phyloP scores from a whole-genome alignment of 2,797 vertebrate genomes.

The Bovichtus variegatus region DNA sequence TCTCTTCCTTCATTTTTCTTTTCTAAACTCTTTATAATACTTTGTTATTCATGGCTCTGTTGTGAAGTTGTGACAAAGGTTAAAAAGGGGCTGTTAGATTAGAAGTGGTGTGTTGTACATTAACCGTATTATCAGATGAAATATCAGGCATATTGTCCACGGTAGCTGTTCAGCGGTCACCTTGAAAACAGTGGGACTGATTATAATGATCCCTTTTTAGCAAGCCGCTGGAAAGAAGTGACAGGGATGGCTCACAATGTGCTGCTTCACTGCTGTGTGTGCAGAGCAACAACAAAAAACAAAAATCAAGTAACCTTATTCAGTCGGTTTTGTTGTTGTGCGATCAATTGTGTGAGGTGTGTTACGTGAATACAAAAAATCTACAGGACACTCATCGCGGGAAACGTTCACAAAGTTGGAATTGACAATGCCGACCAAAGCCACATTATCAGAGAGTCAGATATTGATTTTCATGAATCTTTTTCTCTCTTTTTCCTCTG shows the following conservation, averaged over 20 bases:
- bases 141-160: conserved; percentile 8
- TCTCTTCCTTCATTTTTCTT: not conserved
- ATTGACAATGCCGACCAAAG: conserved; percentile 39
- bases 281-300: conserved; percentile 24
- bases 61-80: conserved; percentile 28
- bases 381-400: conserved; percentile 40
- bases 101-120: conserved; percentile 29
- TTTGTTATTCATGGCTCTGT: conserved; percentile 6
- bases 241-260: not conserved
- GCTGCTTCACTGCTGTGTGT: conserved; percentile 15
- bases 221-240: not conserved
- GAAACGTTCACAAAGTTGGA: conserved; percentile 34
- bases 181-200: conserved; percentile 58
- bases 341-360: conserved; percentile 23
- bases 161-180: conserved; percentile 28
- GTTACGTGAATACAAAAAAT: conserved; percentile 18
- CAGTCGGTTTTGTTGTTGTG: conserved; percentile 15
- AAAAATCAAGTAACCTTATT: conserved; percentile 34
- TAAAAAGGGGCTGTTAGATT: conserved; percentile 14
- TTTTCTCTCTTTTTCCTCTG: conserved; percentile 27
- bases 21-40: conserved; percentile 1
- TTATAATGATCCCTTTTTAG: conserved; percentile 66
- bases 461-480: conserved; percentile 57
- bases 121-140: conserved; percentile 33
- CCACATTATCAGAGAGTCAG: conserved; percentile 39